A percentile compares a stretch with the other conserved stretches of the same genome.
phyloP scores from a whole-genome alignment of 2,797 vertebrate species.

The Paratrypauchen microcephalus region DNA sequence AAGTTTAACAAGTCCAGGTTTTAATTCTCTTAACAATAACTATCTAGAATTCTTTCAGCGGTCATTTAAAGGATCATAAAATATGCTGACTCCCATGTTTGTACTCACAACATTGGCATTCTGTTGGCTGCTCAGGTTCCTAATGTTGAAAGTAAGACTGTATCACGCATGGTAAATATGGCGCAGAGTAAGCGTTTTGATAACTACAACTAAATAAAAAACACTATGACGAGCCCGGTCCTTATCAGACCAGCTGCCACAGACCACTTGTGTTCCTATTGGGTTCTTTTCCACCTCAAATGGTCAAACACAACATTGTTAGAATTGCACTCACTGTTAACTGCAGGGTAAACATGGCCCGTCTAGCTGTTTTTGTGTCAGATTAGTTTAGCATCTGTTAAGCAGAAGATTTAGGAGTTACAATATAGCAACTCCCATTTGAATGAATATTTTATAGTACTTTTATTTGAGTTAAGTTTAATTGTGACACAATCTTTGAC shows the following conservation, averaged over 20 bases:
- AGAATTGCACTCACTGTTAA: conserved; percentile 34
- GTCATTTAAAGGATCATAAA: neutral
- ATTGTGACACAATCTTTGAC: too few relatives aligned
- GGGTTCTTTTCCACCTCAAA: conserved; percentile 55
- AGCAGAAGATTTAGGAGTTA: too few relatives aligned
- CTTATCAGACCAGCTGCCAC: conserved; percentile 59
- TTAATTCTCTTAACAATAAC: too few relatives aligned
- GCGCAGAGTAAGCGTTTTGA: conserved; percentile 26
- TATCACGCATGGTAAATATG: neutral
- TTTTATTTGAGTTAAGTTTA: too few relatives aligned
- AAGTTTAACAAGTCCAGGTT: too few relatives aligned
- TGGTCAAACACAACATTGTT: conserved; percentile 6
- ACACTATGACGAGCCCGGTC: conserved; percentile 49
- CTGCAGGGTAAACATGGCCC: conserved; percentile 10
- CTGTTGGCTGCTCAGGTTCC: neutral
- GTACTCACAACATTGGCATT: neutral
- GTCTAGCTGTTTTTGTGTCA: conserved; percentile 2
- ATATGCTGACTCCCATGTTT: neutral
- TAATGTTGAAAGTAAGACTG: neutral
- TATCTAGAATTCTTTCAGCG: too few relatives aligned
- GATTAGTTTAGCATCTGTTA: too few relatives aligned
- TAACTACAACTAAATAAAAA: conserved; percentile 49
- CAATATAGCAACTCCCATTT: too few relatives aligned
- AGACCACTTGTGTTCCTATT: conserved; percentile 4
- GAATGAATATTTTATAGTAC: too few relatives aligned